These are phyloP conservation scores for Chelonia mydas DNA, from an alignment of 2,797 vertebrate species.

Conservation along the genomic window DNA sequence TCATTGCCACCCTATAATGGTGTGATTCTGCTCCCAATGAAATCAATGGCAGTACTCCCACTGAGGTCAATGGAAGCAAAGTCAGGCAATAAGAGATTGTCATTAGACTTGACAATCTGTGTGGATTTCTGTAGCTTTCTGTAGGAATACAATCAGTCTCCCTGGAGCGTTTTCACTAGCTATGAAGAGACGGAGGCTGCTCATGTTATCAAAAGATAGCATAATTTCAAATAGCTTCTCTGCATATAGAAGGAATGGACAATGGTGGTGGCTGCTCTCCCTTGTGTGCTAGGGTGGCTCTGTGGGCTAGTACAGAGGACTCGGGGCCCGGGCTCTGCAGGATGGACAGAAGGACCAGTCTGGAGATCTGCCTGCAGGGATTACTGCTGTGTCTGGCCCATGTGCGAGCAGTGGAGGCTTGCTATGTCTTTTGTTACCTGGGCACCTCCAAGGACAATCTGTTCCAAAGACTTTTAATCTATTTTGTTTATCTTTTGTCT, in stretches of 20 bases:
- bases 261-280: rapidly evolving
- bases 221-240: not conserved
- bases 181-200: not conserved
- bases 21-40: conserved; percentile 39
- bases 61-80: conserved; percentile 4
- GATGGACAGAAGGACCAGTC: not conserved
- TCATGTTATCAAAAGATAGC: not conserved
- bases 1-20: not conserved
- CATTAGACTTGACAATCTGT: not conserved
- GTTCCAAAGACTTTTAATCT: not conserved
- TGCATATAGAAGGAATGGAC: rapidly evolving
- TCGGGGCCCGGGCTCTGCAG: not conserved
- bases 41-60: conserved; percentile 26
- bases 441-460: not conserved
- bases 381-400: not conserved
- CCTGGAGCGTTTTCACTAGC: not conserved
- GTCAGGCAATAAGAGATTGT: not conserved
- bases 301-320: not conserved
- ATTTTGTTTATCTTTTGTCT: not conserved
- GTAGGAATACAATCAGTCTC: not conserved
- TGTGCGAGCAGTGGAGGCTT: not conserved
- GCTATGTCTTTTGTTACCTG: not conserved
- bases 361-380: not conserved
- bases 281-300: rapidly evolving
- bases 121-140: conserved; percentile 9